Base-by-base conservation (phyloP, 2,888 invertebrate species). In the Aporophyla nigra region DNA sequence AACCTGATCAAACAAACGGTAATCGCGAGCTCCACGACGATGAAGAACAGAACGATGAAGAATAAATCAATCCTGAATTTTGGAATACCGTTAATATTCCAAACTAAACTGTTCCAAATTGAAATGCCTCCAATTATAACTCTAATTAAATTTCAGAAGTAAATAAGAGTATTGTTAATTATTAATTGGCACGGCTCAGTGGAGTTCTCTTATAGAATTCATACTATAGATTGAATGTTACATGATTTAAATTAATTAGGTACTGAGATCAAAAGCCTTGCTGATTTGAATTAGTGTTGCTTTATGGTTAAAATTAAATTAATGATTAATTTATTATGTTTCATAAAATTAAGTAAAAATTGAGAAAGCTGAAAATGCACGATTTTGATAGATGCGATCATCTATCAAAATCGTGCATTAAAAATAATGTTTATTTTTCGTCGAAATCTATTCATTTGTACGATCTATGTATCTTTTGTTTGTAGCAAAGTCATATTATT, bases 201-300 rank as follows among this genome's bases (percentile, higher is more conserved):
- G 71, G 69, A 72, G 67, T 74, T 84, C 72, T 71, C 43, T 72
- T 56, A 71, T 71, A 78, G 54, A 66, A 78, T 72, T 67, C 40
- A 54, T 78, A 40, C 51, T 67, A 68, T 83, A 68, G 53, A 65
- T 84, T 71, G 71, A 78, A 74, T 71, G 70, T 82, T 84, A 84
- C 61, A 72, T 63, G 82, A 82, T 72, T 81, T 61, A 83, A 84
- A 78, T 82, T 84, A 83, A 84, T 84, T 84, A 46, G 43, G 43
- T 46, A 74, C 56, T 74, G 43, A 82, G 71, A 75, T 82, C 85
- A 84, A 82, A 80, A 84, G 85, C 78, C 62, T 74, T 67, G 27
- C 58, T 84, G 49, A 81, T 84, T 77, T 65, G 54, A 77, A 69
- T 84, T 80, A 58, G 59, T 58, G n/a, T 24, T 27, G 61, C 56